Conservation (phyloP, 2,888 invertebrate species). For the Adela reaumurella region DNA sequence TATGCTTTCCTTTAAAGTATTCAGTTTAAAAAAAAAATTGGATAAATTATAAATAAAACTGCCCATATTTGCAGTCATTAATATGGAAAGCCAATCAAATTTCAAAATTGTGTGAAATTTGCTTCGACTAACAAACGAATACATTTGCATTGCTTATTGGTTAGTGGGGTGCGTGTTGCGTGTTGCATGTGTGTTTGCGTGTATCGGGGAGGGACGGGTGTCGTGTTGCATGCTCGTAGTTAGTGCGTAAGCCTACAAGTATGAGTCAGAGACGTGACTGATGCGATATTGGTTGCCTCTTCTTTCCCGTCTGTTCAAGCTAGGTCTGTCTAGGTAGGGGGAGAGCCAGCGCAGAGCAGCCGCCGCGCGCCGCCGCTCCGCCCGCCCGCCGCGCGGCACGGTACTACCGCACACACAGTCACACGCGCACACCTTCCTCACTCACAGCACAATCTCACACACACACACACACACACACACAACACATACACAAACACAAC, state of each 20-base stretch:
- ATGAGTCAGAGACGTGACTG: slow-evolving; percentile 47
- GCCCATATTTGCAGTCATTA: too few relatives aligned
- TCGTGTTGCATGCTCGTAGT: background rate
- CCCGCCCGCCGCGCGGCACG: slow-evolving; percentile 43
- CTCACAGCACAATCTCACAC: slow-evolving; percentile 3
- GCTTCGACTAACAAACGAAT: too few relatives aligned
- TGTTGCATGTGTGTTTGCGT: background rate
- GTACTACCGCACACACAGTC: slow-evolving; percentile 22
- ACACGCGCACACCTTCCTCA: slow-evolving; percentile 1
- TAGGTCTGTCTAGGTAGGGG: slow-evolving; percentile 56
- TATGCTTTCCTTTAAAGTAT: too few relatives aligned
- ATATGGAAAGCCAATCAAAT: too few relatives aligned
- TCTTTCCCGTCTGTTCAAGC: slow-evolving; percentile 55
- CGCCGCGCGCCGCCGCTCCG: slow-evolving; percentile 30
- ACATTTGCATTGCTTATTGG: too few relatives aligned
- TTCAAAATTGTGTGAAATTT: too few relatives aligned
- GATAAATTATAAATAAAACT: too few relatives aligned
- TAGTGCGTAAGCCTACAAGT: background rate
- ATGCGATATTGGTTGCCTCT: slow-evolving; percentile 50
- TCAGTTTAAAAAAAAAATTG: too few relatives aligned
- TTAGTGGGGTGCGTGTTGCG: background rate
- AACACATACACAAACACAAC: slow-evolving; percentile 9
- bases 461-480: slow-evolving; percentile 10
- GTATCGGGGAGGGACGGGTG: background rate
- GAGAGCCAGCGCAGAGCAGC: slow-evolving; percentile 25